phyloP scores from a whole-genome alignment of 2,113 vertebrate genomes.

The Macheiramphus alcinus region DNA sequence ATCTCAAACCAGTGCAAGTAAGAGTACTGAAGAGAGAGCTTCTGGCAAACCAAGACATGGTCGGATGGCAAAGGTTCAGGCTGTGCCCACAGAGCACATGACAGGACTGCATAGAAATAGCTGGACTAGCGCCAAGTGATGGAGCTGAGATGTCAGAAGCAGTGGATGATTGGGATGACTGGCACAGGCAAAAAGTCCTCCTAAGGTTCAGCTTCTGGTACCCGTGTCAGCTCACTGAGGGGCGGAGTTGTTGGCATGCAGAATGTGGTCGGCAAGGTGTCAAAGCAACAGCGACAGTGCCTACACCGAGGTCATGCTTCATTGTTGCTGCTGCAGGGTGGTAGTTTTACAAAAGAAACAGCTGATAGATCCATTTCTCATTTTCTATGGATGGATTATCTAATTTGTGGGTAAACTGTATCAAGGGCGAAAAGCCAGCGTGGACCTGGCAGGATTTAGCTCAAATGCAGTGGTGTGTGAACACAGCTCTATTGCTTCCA shows the following conservation, averaged over 20 bases:
- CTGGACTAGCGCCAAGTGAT: neutral
- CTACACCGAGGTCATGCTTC: neutral
- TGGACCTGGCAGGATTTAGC: neutral
- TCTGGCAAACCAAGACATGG: neutral
- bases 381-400: neutral
- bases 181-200: neutral
- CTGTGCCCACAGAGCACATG: fast-evolving
- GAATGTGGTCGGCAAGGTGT: fast-evolving
- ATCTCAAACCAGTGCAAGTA: neutral
- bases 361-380: neutral
- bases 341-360: neutral
- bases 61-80: neutral
- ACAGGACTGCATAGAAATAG: neutral
- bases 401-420: neutral
- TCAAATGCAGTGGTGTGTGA: neutral
- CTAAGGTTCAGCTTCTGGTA: neutral
- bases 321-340: neutral
- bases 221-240: fast-evolving
- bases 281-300: neutral
- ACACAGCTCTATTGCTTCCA: neutral
- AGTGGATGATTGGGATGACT: neutral
- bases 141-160: neutral
- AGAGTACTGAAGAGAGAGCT: neutral
- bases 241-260: neutral
- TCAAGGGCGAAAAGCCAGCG: neutral